These are phyloP conservation scores for Cosmopolites sordidus DNA, from an alignment of 2,888 invertebrate genomes.

Conservation along the genomic window DNA sequence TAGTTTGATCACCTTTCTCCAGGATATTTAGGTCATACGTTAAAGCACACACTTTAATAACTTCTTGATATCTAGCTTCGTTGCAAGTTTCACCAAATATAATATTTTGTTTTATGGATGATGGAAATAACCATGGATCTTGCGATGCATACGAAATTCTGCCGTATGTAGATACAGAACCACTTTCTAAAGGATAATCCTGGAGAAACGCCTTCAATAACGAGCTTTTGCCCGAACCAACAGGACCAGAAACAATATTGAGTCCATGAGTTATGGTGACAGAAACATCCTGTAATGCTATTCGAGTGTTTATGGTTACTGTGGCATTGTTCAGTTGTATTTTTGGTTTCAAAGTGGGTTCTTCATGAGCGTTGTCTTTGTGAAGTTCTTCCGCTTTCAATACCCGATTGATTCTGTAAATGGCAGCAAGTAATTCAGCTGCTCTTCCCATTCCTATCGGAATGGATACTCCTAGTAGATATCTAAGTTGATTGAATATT, in stretches of 20 bases:
- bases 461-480: conserved; percentile 84
- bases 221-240: conserved; percentile 62
- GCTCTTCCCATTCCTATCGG: conserved; percentile 79
- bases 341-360: conserved; percentile 29
- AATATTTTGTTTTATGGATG: conserved; percentile 70
- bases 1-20: conserved; percentile 71
- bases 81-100: conserved; percentile 64
- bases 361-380: conserved; percentile 19
- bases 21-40: conserved; percentile 67
- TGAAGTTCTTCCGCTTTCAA: conserved; percentile 54
- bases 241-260: conserved; percentile 59
- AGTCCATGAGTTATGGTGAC: conserved; percentile 36
- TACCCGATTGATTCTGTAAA: conserved; percentile 63
- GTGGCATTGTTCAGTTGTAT: conserved; percentile 31
- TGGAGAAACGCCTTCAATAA: conserved; percentile 47
- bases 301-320: conserved; percentile 34
- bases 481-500: conserved; percentile 80
- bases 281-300: conserved; percentile 21
- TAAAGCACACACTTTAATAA: conserved; percentile 62
- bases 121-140: conserved; percentile 59
- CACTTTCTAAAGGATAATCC: conserved; percentile 46
- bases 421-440: conserved; percentile 73
- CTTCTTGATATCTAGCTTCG: conserved; percentile 38
- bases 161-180: conserved; percentile 50
- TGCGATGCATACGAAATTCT: conserved; percentile 56